Evolutionary conservation across 2,888 invertebrate genomes (phyloP).

Genomic region (Limnephilus lunatus): DNA sequence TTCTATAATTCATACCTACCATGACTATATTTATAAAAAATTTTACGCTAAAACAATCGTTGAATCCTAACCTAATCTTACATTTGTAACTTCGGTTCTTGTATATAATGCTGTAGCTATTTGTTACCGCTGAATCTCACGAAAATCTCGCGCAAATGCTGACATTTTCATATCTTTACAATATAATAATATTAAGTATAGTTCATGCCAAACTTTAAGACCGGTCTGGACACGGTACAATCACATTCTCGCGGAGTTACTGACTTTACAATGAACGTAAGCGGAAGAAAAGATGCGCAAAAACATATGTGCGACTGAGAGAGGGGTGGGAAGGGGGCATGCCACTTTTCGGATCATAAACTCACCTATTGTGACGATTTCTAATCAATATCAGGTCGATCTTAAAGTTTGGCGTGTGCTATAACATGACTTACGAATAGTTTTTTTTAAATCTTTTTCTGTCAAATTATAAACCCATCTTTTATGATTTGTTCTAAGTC

Average conservation of each 20-base stretch:
- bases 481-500: neutral
- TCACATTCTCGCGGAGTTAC: no score
- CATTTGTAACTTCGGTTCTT: neutral
- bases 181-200: no score
- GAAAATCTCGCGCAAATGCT: conserved; percentile 3
- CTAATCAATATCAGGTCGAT: no score
- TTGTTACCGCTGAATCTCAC: neutral
- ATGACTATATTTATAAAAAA: neutral
- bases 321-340: no score
- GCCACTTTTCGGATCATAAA: no score
- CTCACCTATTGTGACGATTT: no score
- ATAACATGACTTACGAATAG: neutral
- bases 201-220: no score
- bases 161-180: neutral
- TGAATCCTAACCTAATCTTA: neutral
- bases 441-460: neutral
- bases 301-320: no score
- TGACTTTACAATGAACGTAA: no score
- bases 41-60: neutral
- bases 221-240: no score
- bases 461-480: neutral
- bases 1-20: neutral
- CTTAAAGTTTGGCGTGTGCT: no score
- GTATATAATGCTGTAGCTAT: neutral
- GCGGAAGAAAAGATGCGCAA: no score